These are phyloP conservation scores for Sturnira hondurensis DNA, from an alignment of 2,113 vertebrate genomes.

Conservation along the genomic window DNA sequence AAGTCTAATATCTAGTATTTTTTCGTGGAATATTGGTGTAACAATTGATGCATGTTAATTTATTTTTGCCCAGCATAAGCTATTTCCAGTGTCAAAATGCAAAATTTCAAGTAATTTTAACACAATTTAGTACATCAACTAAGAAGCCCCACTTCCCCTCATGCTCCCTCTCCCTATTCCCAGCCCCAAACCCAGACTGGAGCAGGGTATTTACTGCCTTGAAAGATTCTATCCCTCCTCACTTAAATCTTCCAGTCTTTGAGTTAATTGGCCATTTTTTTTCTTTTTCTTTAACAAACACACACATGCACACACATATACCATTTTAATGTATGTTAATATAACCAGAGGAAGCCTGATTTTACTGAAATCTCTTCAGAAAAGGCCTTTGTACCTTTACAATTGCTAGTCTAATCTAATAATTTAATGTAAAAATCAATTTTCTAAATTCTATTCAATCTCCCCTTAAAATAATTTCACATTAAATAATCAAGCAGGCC, in stretches of 20 bases:
- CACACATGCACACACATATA: background rate
- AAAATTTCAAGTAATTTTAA: background rate
- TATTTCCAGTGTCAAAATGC: background rate
- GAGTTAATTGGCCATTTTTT: background rate
- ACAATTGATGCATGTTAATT: background rate
- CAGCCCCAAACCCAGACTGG: accelerated
- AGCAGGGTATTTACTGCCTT: background rate
- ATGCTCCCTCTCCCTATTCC: accelerated
- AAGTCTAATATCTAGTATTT: background rate
- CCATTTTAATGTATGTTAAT: background rate
- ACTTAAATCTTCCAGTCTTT: background rate
- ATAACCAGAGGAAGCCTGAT: background rate
- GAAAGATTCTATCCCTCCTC: background rate
- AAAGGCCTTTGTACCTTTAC: background rate
- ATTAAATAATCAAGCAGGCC: background rate
- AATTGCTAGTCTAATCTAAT: background rate
- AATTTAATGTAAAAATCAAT: slow-evolving; percentile 45
- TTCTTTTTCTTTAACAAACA: background rate
- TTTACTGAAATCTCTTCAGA: background rate
- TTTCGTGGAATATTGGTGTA: background rate
- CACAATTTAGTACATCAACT: background rate
- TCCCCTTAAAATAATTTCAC: background rate
- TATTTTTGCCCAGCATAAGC: background rate
- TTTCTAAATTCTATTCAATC: slow-evolving; percentile 1
- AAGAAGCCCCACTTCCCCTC: background rate